Evolutionary conservation across 2,888 invertebrate species (phyloP).

Genomic region (Pedicia rivosa): DNA sequence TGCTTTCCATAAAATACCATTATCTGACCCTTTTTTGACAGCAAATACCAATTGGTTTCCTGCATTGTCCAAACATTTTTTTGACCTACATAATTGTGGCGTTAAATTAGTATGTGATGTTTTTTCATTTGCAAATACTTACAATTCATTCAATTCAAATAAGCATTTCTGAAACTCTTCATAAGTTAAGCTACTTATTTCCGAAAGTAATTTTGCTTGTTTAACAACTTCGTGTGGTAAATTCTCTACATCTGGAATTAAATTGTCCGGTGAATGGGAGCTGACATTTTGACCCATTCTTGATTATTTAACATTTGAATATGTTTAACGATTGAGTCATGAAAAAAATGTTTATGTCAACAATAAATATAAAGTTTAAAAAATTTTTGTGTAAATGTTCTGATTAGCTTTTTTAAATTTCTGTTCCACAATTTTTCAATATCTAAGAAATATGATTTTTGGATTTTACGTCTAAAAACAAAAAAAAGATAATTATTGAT

Average conservation of each 20-base stretch:
- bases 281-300: constrained; percentile 20
- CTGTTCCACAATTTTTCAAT: no score
- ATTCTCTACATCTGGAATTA: constrained; percentile 18
- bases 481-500: no score
- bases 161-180: constrained; percentile 41
- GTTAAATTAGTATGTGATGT: background rate
- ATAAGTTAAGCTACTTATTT: constrained; percentile 33
- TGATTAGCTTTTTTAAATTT: no score
- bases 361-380: no score
- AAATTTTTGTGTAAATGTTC: no score
- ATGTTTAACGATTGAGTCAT: no score
- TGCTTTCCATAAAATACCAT: constrained; percentile 49
- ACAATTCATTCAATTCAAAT: constrained; percentile 44
- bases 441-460: no score
- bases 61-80: constrained; percentile 39
- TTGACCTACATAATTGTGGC: constrained; percentile 31
- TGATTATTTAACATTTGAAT: no score
- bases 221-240: constrained; percentile 21
- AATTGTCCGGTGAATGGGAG: constrained; percentile 14
- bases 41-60: constrained; percentile 48
- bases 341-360: no score
- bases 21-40: constrained; percentile 45
- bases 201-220: constrained; percentile 29
- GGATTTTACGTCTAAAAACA: no score
- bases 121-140: constrained; percentile 19